Evolutionary conservation across 2,797 vertebrate species (phyloP).

Genomic region (Lacerta agilis): DNA sequence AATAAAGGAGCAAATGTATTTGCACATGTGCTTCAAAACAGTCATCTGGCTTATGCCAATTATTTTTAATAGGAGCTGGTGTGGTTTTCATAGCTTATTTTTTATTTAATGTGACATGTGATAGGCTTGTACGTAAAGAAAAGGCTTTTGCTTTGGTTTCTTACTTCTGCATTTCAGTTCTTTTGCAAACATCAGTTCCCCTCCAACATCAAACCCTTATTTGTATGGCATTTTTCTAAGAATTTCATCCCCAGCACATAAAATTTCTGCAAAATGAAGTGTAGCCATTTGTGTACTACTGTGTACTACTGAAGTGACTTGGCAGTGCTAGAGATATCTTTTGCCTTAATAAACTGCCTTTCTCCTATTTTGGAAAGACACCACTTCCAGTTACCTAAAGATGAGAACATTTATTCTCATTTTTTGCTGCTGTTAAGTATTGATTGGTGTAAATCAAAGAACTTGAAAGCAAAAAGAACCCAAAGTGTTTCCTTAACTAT

Average conservation of each 20-base stretch:
- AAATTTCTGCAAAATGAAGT: neutral
- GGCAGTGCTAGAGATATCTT: conserved; percentile 13
- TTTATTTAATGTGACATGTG: neutral
- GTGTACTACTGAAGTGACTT: conserved; percentile 40
- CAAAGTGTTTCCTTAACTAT: neutral
- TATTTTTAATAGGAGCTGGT: conserved; percentile 36
- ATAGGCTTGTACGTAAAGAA: conserved; percentile 12
- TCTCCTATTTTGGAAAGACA: conserved; percentile 4
- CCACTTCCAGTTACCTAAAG: conserved; percentile 3
- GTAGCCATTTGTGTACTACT: conserved; percentile 24
- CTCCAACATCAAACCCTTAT: neutral
- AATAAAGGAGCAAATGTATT: conserved; percentile 34
- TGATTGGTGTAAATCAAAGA: conserved; percentile 31
- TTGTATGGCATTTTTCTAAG: conserved; percentile 11
- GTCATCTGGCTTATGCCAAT: conserved; percentile 15
- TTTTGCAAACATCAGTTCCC: neutral
- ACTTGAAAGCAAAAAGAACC: conserved; percentile 13
- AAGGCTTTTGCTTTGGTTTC: neutral
- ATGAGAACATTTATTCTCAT: neutral
- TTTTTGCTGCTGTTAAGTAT: neutral
- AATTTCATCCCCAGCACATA: neutral
- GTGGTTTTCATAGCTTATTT: conserved; percentile 24
- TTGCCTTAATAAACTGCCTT: neutral
- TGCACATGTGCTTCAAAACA: conserved; percentile 8
- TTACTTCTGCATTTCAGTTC: conserved; percentile 19